These are phyloP conservation scores for Stegodyphus dumicola DNA, from an alignment of 1,140 invertebrate species.

Conservation along the genomic window DNA sequence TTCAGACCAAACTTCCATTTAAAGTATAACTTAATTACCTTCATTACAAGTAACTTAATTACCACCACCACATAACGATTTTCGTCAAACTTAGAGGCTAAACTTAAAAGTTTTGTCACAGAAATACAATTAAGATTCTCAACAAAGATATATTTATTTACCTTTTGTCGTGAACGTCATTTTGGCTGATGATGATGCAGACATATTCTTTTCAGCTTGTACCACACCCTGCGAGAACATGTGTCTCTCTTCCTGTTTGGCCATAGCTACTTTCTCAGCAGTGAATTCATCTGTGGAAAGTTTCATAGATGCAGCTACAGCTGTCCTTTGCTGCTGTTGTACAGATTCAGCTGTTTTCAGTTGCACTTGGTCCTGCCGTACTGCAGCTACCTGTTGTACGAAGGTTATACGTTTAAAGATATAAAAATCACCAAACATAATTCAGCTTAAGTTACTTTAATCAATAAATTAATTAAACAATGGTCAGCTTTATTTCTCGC, in stretches of 20 bases:
- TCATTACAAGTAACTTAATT: no score
- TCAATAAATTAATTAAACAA: background rate
- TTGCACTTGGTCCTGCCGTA: conserved; percentile 71
- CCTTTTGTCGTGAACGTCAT: conserved; percentile 80
- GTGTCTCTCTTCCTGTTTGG: conserved; percentile 84
- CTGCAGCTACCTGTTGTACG: conserved; percentile 71
- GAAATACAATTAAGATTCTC: no score
- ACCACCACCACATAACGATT: no score
- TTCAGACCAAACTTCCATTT: no score
- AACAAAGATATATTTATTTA: background rate
- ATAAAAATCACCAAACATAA: background rate
- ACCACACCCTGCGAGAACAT: conserved; percentile 74
- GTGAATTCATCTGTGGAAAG: conserved; percentile 86
- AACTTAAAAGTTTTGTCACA: no score
- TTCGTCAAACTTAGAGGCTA: no score
- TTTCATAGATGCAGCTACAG: conserved; percentile 81
- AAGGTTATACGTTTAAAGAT: background rate
- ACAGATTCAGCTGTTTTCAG: conserved; percentile 84
- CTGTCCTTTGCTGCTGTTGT: conserved; percentile 84
- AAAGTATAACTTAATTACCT: no score
- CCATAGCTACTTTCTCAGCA: conserved; percentile 85
- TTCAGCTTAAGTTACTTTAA: background rate
- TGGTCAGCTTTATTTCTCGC: background rate
- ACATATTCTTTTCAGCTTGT: conserved; percentile 77
- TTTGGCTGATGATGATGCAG: conserved; percentile 77